Evolutionary conservation across 2,888 invertebrate genomes (phyloP).

Genomic region (Diarsia dahlii): DNA sequence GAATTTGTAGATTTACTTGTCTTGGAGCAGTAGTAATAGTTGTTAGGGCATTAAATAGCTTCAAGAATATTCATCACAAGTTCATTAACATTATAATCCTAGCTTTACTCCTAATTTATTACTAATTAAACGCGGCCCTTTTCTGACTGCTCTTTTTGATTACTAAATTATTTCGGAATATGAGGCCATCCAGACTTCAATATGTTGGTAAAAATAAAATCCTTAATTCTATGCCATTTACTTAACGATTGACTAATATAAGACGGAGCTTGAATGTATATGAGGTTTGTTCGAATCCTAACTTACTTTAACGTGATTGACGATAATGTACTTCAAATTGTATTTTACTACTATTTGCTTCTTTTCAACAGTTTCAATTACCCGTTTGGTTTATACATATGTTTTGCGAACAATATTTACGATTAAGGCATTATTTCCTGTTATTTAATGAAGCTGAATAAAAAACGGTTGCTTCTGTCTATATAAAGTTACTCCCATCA

Average conservation of each 20-base stretch:
- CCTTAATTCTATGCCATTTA: neutral
- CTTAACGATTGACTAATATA: slow-evolving; percentile 4
- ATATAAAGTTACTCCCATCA: neutral
- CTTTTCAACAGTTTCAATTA: neutral
- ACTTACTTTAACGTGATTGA: slow-evolving; percentile 44
- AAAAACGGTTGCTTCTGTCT: neutral
- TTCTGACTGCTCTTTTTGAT: neutral
- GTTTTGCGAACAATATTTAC: neutral
- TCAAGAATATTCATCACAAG: neutral
- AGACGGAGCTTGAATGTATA: slow-evolving; percentile 55
- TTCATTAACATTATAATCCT: neutral
- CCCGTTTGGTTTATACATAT: neutral
- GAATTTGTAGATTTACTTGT: neutral
- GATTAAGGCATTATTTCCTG: neutral
- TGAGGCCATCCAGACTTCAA: neutral
- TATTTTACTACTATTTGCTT: slow-evolving; percentile 32
- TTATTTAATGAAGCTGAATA: neutral
- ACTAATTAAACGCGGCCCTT: neutral
- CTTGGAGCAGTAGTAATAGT: neutral
- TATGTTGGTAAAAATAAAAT: neutral
- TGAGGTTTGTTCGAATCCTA: slow-evolving; percentile 28
- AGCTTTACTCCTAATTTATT: neutral
- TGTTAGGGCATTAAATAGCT: neutral
- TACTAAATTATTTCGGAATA: neutral
- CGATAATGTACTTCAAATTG: slow-evolving; percentile 28